Percentiles rank a stretch among this genome's conserved stretches.
phyloP scores from a whole-genome alignment of 92 coral and sea anemone genomes.

The Anthopleura xanthogrammica region DNA sequence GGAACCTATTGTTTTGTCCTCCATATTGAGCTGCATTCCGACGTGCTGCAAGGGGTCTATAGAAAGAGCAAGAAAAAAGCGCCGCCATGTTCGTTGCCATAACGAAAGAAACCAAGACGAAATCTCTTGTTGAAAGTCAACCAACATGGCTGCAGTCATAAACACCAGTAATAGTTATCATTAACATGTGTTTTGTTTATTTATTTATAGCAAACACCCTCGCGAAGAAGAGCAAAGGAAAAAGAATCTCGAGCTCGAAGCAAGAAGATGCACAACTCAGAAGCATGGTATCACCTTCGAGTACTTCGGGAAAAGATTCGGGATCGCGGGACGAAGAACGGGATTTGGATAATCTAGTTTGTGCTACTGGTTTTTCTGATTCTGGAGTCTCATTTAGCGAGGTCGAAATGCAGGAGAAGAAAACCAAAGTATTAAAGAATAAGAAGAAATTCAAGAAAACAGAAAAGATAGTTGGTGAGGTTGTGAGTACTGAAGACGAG shows the following conservation, averaged over 20 bases:
- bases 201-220: neutral
- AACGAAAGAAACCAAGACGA: too few species aligned
- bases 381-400: conserved; percentile 31
- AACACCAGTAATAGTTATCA: neutral
- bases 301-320: neutral
- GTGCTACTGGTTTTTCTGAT: conserved; percentile 7
- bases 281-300: neutral
- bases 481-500: conserved; percentile 1
- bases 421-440: neutral
- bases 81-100: too few species aligned
- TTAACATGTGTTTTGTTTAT: neutral
- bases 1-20: too few species aligned
- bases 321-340: conserved; percentile 10
- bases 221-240: neutral
- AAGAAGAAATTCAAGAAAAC: neutral
- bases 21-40: too few species aligned
- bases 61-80: too few species aligned
- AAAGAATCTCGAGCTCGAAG: neutral
- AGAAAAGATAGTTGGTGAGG: neutral
- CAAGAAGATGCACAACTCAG: neutral
- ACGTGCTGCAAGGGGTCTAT: too few species aligned
- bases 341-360: neutral
- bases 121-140: too few species aligned
- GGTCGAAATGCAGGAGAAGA: neutral
- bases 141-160: too few species aligned